These are phyloP conservation scores for Trissolcus basalis DNA, from an alignment of 1,140 invertebrate species.

Conservation along the genomic window DNA sequence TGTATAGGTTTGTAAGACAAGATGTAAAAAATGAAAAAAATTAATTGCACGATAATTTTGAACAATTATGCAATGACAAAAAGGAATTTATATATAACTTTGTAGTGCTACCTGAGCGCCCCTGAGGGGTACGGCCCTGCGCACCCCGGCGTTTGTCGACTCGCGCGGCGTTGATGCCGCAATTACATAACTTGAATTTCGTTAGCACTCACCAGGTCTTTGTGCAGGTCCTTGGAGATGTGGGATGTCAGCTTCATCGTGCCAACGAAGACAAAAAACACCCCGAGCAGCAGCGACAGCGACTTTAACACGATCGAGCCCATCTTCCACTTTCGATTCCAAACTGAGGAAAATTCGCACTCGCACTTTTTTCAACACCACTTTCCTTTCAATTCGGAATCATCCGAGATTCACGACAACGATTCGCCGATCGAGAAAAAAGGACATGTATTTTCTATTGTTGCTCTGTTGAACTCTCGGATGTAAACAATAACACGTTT, in stretches of 20 bases:
- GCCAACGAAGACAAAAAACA: conserved; percentile 97
- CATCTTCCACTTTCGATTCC: conserved; percentile 66
- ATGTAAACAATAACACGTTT: too few species aligned
- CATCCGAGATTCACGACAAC: neutral
- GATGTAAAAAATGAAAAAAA: too few species aligned
- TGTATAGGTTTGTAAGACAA: too few species aligned
- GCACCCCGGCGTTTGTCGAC: conserved; percentile 47
- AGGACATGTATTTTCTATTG: neutral
- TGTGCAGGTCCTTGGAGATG: conserved; percentile 95
- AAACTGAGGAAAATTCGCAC: neutral
- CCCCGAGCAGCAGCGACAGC: conserved; percentile 91
- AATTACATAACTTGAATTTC: conserved; percentile 59
- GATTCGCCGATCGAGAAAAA: neutral
- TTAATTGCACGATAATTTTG: too few species aligned
- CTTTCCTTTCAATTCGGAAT: conserved; percentile 4
- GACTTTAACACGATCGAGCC: conserved; percentile 91
- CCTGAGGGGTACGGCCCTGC: conserved; percentile 29
- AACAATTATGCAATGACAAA: neutral
- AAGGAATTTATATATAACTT: conserved; percentile 51
- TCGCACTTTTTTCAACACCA: neutral
- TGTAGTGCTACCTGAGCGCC: conserved; percentile 33
- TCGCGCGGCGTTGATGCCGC: conserved; percentile 19
- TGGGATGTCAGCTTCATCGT: conserved; percentile 93
- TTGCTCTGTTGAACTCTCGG: too few species aligned
- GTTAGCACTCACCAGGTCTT: conserved; percentile 96